Base-by-base conservation (phyloP, 2,888 invertebrate species). In the Synergus japonicus region DNA sequence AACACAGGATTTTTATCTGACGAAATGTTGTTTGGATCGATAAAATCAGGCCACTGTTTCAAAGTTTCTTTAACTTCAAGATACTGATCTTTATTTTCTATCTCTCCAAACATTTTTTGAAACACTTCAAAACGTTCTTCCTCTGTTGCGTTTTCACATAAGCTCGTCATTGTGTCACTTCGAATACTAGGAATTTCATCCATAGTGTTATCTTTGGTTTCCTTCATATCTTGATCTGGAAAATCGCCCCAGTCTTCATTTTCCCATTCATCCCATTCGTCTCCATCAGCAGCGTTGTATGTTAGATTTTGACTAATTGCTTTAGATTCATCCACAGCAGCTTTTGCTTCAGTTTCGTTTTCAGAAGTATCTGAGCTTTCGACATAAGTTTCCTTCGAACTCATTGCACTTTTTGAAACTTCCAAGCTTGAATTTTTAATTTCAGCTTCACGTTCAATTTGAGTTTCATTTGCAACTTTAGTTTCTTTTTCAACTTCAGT, bases 171-270 rank as follows among this genome's bases (percentile, higher is more conserved):
- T 54, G 81, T 80, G 67, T 85, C 76, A 77, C 69, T 81, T 60
- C 63, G 58, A 58, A 41, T 29, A 49, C 78, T 83, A 4, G 79
- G 79, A 18, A 84, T 76, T 79, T 84, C 83, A 60, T 66, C 41
- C 44, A 46, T 64, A n/a, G 69, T 41, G 22, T 81, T 82, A 0
- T 73, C 77, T 12, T 76, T 64, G 18, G 81, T 81, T 69, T 85
- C 85, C 66, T 83, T 81, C 8, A 83, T 76, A 69, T 84, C 81
- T 43, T 84, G 85, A 63, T 89, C 88, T n/a, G 88, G 87, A 83
- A 90, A 88, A 83, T 90, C 88, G 7, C 85, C 89, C 91, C 91
- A 91, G 49, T 88, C 87, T 12, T 80, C 81, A 22, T 90, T 88
- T 49, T 85, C 88, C 90, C 87, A 90, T 76, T 84, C 84, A 22